Conservation (phyloP, 2,797 vertebrate genomes). For the Nannoperca obscura region DNA sequence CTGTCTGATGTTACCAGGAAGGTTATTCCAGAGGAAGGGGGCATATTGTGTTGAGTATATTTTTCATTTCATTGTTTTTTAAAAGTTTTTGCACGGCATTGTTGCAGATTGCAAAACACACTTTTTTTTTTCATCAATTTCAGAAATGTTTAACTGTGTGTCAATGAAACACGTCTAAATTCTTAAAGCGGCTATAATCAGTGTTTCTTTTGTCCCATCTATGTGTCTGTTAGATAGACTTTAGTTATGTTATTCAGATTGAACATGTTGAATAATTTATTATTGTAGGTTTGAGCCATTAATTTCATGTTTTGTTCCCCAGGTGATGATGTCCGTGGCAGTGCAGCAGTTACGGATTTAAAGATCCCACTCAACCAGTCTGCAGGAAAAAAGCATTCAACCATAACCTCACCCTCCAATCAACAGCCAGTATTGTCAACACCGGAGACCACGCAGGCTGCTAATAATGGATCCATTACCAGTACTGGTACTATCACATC, state of each 20-base stretch:
- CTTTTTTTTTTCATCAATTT: too few species aligned
- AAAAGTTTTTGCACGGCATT: too few species aligned
- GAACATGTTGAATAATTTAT: not conserved
- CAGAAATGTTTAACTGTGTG: too few species aligned
- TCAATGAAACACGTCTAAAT: not conserved
- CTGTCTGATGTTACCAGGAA: too few species aligned
- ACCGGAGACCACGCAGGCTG: not conserved
- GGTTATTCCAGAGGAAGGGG: too few species aligned
- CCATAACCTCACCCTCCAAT: not conserved
- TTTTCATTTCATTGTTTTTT: too few species aligned
- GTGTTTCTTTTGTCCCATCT: not conserved
- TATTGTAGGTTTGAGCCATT: not conserved
- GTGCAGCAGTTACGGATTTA: not conserved
- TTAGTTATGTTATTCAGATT: not conserved
- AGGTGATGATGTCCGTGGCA: conserved; percentile 28
- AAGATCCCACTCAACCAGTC: not conserved
- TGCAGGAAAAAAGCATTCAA: not conserved
- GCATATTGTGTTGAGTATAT: too few species aligned
- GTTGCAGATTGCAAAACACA: too few species aligned
- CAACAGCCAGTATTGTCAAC: not conserved
- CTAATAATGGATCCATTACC: not conserved
- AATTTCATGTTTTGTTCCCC: not conserved
- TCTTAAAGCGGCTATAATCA: not conserved
- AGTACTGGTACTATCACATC: not conserved
- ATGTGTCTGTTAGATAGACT: not conserved